Percentiles rank a stretch among this genome's conserved stretches.
These are phyloP conservation scores for Antennarius maculatus DNA, from an alignment of 2,797 vertebrate species.

Conservation along the genomic window DNA sequence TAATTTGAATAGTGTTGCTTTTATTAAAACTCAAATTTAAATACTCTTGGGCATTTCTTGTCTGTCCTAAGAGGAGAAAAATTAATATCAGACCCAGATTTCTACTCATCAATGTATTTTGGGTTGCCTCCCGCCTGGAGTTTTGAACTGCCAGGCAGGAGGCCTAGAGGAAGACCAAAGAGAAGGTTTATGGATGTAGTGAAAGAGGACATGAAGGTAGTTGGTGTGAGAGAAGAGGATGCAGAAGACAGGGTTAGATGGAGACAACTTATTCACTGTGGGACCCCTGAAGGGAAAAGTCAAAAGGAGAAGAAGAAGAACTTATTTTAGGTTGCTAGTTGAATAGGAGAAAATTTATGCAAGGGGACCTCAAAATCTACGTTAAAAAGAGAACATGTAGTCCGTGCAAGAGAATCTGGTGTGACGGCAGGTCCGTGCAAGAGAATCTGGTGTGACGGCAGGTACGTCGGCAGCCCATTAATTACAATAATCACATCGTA, in stretches of 20 bases:
- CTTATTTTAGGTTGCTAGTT: slow-evolving; percentile 41
- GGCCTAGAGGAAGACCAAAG: too few relatives aligned
- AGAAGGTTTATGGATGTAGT: too few relatives aligned
- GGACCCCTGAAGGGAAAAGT: too few relatives aligned
- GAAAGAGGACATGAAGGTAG: too few relatives aligned
- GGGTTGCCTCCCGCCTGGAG: too few relatives aligned
- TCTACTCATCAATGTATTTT: slow-evolving; percentile 69
- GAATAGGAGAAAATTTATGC: slow-evolving; percentile 45
- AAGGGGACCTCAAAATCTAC: slow-evolving; percentile 75
- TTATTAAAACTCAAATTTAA: slow-evolving; percentile 66
- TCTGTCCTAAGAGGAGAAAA: slow-evolving; percentile 62
- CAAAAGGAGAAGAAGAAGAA: too few relatives aligned
- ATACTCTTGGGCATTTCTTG: slow-evolving; percentile 59
- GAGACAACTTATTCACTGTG: too few relatives aligned
- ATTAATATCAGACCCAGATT: slow-evolving; percentile 73
- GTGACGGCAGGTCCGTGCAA: slow-evolving; percentile 74
- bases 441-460: slow-evolving; percentile 77
- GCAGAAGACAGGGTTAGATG: too few relatives aligned
- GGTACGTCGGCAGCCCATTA: slow-evolving; percentile 77
- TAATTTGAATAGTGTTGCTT: slow-evolving; percentile 54
- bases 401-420: slow-evolving; percentile 66
- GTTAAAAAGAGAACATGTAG: slow-evolving; percentile 77
- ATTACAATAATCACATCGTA: slow-evolving; percentile 85
- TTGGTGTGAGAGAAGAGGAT: too few relatives aligned
- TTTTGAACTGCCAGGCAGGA: too few relatives aligned